Conservation (phyloP, 2,797 vertebrate species). For the Spheniscus humboldti region DNA sequence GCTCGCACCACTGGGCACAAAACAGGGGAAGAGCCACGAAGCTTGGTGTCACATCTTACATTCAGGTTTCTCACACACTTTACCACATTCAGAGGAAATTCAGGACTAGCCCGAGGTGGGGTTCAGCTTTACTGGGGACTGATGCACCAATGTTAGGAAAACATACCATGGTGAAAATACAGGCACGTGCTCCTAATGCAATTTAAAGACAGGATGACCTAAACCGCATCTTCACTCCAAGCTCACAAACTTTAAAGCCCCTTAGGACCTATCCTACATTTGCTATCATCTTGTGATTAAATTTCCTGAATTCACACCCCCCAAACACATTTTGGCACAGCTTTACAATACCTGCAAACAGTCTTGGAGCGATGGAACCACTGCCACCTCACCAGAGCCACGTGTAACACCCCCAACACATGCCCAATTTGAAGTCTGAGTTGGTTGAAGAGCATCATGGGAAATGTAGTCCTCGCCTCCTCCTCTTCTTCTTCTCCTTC, state of each 20-base stretch:
- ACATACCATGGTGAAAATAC: neutral
- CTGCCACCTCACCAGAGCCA: neutral
- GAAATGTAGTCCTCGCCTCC: neutral
- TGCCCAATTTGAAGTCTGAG: neutral
- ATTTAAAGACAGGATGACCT: neutral
- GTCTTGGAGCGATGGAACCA: fast-evolving
- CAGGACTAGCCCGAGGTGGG: neutral
- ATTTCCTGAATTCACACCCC: neutral
- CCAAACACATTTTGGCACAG: neutral
- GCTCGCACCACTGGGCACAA: fast-evolving
- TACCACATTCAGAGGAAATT: neutral
- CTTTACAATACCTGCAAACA: neutral
- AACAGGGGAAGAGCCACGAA: fast-evolving
- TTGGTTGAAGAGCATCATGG: neutral
- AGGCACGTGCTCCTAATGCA: neutral
- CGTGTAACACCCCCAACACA: neutral
- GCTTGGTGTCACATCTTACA: neutral
- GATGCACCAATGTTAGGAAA: neutral
- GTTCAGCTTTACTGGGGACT: neutral
- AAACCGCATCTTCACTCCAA: neutral
- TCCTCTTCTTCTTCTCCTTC: neutral
- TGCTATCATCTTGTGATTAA: neutral
- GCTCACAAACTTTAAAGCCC: neutral
- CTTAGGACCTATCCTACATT: no score
- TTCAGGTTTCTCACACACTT: neutral